phyloP scores from a whole-genome alignment of 1,140 invertebrate genomes.

The Psilanteris sp. region DNA sequence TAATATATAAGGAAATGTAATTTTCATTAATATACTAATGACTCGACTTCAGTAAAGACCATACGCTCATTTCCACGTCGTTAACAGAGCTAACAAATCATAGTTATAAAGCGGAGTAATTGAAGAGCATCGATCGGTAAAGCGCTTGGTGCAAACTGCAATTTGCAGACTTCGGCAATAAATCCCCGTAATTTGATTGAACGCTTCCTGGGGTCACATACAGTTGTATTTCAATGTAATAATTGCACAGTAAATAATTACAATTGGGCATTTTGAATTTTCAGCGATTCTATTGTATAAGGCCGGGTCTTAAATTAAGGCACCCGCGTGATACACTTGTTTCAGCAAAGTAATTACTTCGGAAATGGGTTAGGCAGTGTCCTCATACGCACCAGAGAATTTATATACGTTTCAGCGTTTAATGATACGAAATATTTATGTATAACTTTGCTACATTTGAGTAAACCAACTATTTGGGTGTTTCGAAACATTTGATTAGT shows the following conservation, averaged over 20 bases:
- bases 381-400: too few species aligned
- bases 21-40: constrained; percentile 56
- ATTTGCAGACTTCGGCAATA: constrained; percentile 62
- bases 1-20: constrained; percentile 32
- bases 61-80: constrained; percentile 61
- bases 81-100: constrained; percentile 63
- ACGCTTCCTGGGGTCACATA: constrained; percentile 32
- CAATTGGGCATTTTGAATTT: too few species aligned
- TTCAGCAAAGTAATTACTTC: too few species aligned
- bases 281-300: too few species aligned
- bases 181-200: constrained; percentile 61
- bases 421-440: too few species aligned
- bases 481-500: too few species aligned
- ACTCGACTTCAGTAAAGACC: constrained; percentile 45
- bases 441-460: too few species aligned
- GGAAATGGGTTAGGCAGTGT: too few species aligned
- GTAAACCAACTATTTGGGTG: too few species aligned
- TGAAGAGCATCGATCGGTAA: constrained; percentile 62
- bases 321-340: too few species aligned
- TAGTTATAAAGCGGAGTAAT: constrained; percentile 63
- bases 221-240: constrained; percentile 25
- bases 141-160: constrained; percentile 50
- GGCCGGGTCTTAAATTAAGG: too few species aligned
- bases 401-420: too few species aligned
- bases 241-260: constrained; percentile 10